phyloP scores from a whole-genome alignment of 35 echinoderm and acorn worm genomes.

The Heliocidaris tuberculata region DNA sequence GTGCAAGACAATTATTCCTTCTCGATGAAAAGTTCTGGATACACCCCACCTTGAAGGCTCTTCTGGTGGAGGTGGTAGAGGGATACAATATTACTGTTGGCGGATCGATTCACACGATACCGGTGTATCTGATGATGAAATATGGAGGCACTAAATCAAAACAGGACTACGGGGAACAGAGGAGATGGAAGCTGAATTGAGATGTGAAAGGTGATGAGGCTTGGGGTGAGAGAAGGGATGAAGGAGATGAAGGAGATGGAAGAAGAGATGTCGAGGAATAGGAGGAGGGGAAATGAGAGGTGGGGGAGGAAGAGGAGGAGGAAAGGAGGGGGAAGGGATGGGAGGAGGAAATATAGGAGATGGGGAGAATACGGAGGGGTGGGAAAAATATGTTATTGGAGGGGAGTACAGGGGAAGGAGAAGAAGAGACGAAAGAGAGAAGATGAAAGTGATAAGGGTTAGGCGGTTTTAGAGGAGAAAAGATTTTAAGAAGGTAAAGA shows the following conservation, averaged over 20 bases:
- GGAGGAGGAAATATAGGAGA: neutral
- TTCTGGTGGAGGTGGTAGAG: neutral
- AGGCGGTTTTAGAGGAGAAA: too few relatives aligned
- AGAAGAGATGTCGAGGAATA: neutral
- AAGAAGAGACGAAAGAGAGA: neutral
- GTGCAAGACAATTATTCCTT: neutral
- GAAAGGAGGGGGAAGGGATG: neutral
- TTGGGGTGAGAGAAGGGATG: neutral
- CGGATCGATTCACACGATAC: constrained; percentile 2
- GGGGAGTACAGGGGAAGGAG: neutral
- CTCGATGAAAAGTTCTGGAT: neutral
- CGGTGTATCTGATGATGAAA: neutral
- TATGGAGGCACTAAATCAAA: neutral
- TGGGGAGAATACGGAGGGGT: neutral
- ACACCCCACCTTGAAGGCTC: neutral
- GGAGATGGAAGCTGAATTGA: neutral
- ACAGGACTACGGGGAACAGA: neutral
- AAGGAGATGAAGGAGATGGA: neutral
- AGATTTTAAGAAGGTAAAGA: neutral
- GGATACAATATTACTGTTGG: neutral
- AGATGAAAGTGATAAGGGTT: neutral
- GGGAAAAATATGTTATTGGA: neutral
- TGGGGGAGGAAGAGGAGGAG: neutral
- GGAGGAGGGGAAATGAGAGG: neutral
- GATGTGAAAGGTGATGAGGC: neutral